These are phyloP conservation scores for Casuarius casuarius DNA, from an alignment of 2,113 vertebrate species.

Conservation along the genomic window DNA sequence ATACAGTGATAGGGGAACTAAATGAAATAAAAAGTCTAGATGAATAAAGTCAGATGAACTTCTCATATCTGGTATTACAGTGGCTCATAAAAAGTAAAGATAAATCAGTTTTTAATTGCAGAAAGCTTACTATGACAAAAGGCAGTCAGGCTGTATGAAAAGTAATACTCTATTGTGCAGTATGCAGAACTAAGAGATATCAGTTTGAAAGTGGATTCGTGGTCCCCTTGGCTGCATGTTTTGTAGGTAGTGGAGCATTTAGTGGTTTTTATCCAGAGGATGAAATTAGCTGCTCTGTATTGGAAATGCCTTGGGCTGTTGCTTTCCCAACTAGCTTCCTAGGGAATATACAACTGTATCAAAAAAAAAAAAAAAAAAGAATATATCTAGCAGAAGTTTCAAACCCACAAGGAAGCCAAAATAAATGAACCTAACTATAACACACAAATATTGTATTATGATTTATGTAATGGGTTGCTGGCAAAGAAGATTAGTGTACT, in stretches of 20 bases:
- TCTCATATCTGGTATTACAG: not conserved
- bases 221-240: not conserved
- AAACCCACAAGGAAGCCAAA: not conserved
- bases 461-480: constrained; percentile 21
- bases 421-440: constrained; percentile 57
- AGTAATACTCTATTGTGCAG: not conserved
- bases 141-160: not conserved
- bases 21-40: not conserved
- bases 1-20: not conserved
- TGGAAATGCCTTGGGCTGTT: not conserved
- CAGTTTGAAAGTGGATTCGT: not conserved
- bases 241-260: not conserved
- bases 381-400: not conserved
- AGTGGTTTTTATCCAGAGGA: constrained; percentile 10
- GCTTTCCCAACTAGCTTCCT: constrained; percentile 7
- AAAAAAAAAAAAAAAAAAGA: not conserved
- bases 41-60: not conserved
- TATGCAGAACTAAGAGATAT: not conserved
- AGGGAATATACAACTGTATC: not conserved
- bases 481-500: constrained; percentile 59
- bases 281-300: not conserved
- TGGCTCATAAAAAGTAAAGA: not conserved
- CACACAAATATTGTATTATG: constrained; percentile 33
- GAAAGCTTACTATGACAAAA: not conserved
- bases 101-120: not conserved